Evolutionary conservation across 2,797 vertebrate genomes (phyloP), one percentile per base, ranked within the genome.

Genomic region (Lepilemur septentrionalis): DNA sequence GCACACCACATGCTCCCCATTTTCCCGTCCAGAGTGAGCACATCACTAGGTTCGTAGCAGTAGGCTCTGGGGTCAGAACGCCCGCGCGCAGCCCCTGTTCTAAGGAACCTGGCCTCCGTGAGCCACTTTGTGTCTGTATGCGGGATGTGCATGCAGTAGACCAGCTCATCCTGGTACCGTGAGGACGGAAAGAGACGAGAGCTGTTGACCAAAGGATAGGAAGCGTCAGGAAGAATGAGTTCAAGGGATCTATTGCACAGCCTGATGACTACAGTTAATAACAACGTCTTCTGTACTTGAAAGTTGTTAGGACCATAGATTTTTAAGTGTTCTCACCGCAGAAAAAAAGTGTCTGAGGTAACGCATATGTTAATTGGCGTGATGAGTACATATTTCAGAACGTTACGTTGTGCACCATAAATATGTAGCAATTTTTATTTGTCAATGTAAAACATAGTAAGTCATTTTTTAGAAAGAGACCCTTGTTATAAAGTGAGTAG

Each of bases 1-100:
- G 7, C 61, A 17, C 2, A 18, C 20, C n/a, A 17, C 1, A 0
- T 11, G 0, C 2, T 20, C 7, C 28, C 50, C 32, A 3, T 11
- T 8, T 17, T 4, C 7, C 15, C 15, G 32, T 15, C 28, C 55
- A 9, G 48, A 48, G 8, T 50, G 5, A 1, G 1, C 2, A 1
- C 2, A 0, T 57, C 38, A 11, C 25, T 5, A 15, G 5, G 50
- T n/a, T 65, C 43, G 0, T 4, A 9, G 28, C 28, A 8, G 8
- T 35, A 35, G 18, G n/a, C 35, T 50, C n/a, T 35, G 79, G 12
- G 46, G 18, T 7, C 43, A 32, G 75, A 9, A 18, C 0, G 2
- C 35, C 52, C 1, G 1, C 0, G 9, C 23, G 12, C 28, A 25
- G 17, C 38, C 23, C 38, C 61, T 73, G n/a, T 50, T 41, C 63